Evolutionary conservation across 2,797 vertebrate genomes (phyloP), one percentile per base, ranked within the genome.

Genomic region (Sphenodon punctatus): DNA sequence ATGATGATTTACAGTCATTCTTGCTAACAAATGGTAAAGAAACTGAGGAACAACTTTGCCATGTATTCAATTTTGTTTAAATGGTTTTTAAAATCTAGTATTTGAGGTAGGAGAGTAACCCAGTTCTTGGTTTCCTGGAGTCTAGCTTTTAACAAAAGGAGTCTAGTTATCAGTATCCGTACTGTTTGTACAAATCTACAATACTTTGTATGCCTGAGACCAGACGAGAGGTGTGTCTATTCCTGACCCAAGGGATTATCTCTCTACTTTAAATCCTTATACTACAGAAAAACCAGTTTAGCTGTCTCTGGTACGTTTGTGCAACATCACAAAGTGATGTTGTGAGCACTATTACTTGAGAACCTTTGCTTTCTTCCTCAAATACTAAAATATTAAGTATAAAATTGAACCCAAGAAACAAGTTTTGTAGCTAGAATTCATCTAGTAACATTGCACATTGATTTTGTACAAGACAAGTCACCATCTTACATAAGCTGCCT

Each of bases 331-430:
- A 84, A 77, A 76, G 55, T 51, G 20, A 11, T 34, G 73, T 72
- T 75, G 72, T 87, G 76, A 61, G 56, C 85, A 69, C 46, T 39
- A 92, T 83, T 90, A 92, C 55, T 80, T 75, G 84, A 93, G 80
- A 88, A 66, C n/a, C 14, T 69, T 84, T 87, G 82, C 74, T 90
- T 93, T 95, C 92, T 92, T 94, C 85, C 91, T 67, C 75, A 83
- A 48, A 58, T 86, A 72, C 94, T 97, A 89, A 97, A 97, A 96
- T 95, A 97, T 97, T 96, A 86, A 93, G 87, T 80, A 88, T 91
- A 92, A 95, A 93, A 75, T 84, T 93, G 95, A 93, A 93, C 91
- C 27, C 88, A 84, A 80, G 87, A 87, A 90, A 91, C 43, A 65
- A 20, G 79, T 91, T 89, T 76, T 63, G 67, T 75, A 79, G 90